Conservation (phyloP, 30 jellyfish, hydroid and myxozoan species). For the Aurelia sp. region DNA sequence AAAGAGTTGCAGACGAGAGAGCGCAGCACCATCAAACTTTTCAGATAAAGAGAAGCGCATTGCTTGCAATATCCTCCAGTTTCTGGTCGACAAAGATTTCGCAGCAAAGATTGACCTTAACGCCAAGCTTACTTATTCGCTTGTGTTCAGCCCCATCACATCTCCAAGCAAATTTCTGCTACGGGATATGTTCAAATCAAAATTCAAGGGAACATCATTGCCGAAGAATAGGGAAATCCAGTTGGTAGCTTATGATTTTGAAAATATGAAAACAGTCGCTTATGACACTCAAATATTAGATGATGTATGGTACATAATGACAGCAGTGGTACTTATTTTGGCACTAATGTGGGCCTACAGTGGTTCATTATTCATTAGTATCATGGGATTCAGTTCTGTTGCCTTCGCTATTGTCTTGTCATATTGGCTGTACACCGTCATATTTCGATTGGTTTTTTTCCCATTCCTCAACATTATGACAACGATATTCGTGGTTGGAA, state of each 20-base stretch:
- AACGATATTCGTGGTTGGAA: slow-evolving; percentile 77
- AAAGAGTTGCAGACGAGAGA: background rate
- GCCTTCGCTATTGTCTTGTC: slow-evolving; percentile 65
- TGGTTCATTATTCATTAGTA: slow-evolving; percentile 67
- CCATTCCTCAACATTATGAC: slow-evolving; percentile 86
- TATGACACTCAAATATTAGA: slow-evolving; percentile 54
- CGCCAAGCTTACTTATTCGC: slow-evolving; percentile 51
- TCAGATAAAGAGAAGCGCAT: background rate
- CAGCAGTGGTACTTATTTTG: slow-evolving; percentile 56
- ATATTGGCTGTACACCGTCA: slow-evolving; percentile 68
- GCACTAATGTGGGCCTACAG: slow-evolving; percentile 73
- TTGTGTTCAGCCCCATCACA: slow-evolving; percentile 58
- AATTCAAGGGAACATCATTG: slow-evolving; percentile 6
- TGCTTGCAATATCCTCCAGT: slow-evolving; percentile 23
- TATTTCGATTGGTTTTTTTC: slow-evolving; percentile 66
- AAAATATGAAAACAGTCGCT: slow-evolving; percentile 43
- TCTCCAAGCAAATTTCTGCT: slow-evolving; percentile 42
- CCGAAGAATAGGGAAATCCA: slow-evolving; percentile 15
- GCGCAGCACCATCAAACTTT: background rate
- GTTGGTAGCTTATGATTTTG: slow-evolving; percentile 58
- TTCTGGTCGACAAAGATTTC: slow-evolving; percentile 63
- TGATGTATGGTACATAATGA: slow-evolving; percentile 71
- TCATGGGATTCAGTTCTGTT: slow-evolving; percentile 70
- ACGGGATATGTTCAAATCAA: slow-evolving; percentile 14
- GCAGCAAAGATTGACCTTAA: background rate